phyloP scores from a whole-genome alignment of 1,140 invertebrate genomes.

The Metaphire vulgaris region DNA sequence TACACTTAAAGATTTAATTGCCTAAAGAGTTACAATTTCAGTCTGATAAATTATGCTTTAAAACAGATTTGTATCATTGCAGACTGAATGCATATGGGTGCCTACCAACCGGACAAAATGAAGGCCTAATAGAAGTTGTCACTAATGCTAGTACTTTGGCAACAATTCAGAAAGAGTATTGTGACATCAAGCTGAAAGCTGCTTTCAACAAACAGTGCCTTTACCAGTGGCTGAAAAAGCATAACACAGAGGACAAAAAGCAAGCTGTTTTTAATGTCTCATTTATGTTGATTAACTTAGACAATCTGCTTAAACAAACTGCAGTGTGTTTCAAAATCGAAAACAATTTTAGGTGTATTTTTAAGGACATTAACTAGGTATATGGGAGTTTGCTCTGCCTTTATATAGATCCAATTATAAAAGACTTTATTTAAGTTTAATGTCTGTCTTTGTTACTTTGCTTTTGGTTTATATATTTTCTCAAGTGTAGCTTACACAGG shows the following conservation, averaged over 20 bases:
- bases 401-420: not conserved
- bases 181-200: conserved; percentile 53
- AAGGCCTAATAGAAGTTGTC: conserved; percentile 91
- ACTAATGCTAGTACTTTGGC: conserved; percentile 87
- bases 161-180: conserved; percentile 71
- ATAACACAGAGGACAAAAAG: conserved; percentile 36
- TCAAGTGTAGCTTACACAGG: too few relatives aligned
- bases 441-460: not conserved
- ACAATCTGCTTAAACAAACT: conserved; percentile 76
- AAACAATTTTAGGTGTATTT: conserved; percentile 37
- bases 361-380: not conserved
- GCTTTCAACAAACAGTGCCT: conserved; percentile 71
- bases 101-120: conserved; percentile 81
- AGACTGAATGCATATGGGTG: conserved; percentile 76
- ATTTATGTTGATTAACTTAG: conserved; percentile 67
- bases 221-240: conserved; percentile 59
- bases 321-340: conserved; percentile 62
- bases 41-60: not conserved
- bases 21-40: not conserved
- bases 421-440: not conserved
- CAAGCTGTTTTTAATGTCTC: conserved; percentile 30
- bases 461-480: too few relatives aligned
- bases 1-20: not conserved
- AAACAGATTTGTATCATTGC: too few relatives aligned
- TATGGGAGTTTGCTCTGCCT: not conserved